Base-by-base conservation (phyloP, 2,113 vertebrate genomes). In the Thomomys bottae region DNA sequence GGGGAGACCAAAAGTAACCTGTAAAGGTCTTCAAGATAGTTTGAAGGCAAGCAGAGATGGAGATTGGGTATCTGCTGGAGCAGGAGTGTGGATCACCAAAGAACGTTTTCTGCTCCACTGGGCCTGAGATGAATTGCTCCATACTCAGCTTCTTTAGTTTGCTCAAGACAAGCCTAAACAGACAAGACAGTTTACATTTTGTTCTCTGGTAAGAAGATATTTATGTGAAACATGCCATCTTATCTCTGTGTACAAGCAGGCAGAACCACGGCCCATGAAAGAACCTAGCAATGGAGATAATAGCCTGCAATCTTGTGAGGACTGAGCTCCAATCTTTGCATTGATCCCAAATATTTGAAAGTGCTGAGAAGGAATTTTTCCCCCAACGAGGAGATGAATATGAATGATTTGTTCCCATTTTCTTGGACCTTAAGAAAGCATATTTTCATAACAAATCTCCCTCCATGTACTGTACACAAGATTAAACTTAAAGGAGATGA, bases 401-500 rank as follows among this genome's bases (percentile, higher is more conserved):
- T 14, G 12, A 42, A 78, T 64, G 59, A 68, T 79, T 78, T 82
- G 77, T 72, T 77, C 54, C 66, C 0, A 77, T 67, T 84, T 7
- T 21, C 76, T 71, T 92, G 76, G 68, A 79, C 73, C 38, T 80
- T 59, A 57, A 63, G 30, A 64, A 28, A 26, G 84, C 88, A 24
- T 87, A 63, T 87, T 64, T 84, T 70, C 59, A 17, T 23, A 79
- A 4, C 23, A 83, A 86, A 57, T 63, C 90, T 36, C 26, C 0
- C 18, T 84, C 6, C 12, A 12, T 36, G 79, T 84, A 85, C 64
- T 78, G 7, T 76, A 94, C 66, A 90, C 42, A 86, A 93, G 93
- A 94, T 87, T 91, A 95, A 79, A 94, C 77, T 87, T 11, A n/a
- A 32, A 3, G 78, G 61, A 92, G 96, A 96, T 1, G 77, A 84